Conservation (phyloP, 1,140 invertebrate genomes). For the Pinna nobilis region DNA sequence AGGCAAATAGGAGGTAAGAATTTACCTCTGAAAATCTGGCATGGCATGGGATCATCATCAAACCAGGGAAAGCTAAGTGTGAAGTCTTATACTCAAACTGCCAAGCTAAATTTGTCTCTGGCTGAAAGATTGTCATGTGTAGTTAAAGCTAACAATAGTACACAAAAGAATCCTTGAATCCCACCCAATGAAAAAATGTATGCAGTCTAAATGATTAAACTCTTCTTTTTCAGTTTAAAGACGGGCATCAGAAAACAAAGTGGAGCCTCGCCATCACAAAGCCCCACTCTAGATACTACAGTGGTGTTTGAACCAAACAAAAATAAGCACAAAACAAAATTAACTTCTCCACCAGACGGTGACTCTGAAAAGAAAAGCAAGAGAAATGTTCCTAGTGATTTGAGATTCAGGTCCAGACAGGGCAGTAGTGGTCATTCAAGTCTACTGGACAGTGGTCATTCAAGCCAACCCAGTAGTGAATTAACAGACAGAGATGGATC, state of each 20-base stretch:
- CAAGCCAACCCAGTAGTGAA: slow-evolving; percentile 39
- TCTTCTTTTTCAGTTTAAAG: slow-evolving; percentile 13
- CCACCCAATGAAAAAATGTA: too few species aligned
- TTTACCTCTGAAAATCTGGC: too few species aligned
- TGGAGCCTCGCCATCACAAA: slow-evolving; percentile 3
- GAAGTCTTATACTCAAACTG: too few species aligned
- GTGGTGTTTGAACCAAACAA: slow-evolving; percentile 26
- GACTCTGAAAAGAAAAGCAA: background rate
- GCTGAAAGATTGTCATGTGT: too few species aligned
- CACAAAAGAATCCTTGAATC: too few species aligned
- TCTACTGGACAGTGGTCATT: slow-evolving; percentile 43
- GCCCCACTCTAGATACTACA: slow-evolving; percentile 10
- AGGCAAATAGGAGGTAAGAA: too few species aligned
- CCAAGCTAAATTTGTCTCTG: too few species aligned
- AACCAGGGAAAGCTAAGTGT: too few species aligned
- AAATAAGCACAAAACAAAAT: slow-evolving; percentile 22
- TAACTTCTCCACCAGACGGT: slow-evolving; percentile 1
- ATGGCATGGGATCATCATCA: too few species aligned
- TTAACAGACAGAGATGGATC: background rate
- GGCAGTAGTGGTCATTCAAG: slow-evolving; percentile 45
- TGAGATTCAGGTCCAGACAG: slow-evolving; percentile 26
- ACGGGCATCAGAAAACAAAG: slow-evolving; percentile 4
- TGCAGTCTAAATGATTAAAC: too few species aligned
- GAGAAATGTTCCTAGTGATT: slow-evolving; percentile 10
- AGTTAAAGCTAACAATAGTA: too few species aligned